These are phyloP conservation scores for Drymodes brunneopygia DNA, from an alignment of 2,113 vertebrate genomes.

Conservation along the genomic window DNA sequence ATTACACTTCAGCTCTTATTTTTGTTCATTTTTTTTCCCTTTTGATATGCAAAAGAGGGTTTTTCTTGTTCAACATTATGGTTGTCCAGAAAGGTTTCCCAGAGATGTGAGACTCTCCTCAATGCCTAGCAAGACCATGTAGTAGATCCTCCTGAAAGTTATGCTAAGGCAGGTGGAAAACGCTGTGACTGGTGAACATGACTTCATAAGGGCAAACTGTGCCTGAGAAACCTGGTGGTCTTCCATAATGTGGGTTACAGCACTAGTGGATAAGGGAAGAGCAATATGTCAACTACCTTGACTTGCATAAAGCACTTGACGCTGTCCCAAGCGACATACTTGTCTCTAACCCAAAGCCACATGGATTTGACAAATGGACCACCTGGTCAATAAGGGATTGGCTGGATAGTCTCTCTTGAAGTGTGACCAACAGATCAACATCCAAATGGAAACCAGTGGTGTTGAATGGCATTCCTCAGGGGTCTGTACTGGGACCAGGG, in stretches of 20 bases:
- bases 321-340: rapidly evolving
- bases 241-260: background rate
- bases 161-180: background rate
- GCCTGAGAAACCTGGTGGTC: background rate
- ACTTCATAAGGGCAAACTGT: background rate
- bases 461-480: background rate
- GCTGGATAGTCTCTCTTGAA: background rate
- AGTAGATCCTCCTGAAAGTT: background rate
- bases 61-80: background rate
- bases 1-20: background rate
- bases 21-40: background rate
- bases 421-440: rapidly evolving
- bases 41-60: background rate
- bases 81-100: background rate
- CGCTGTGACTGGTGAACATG: background rate
- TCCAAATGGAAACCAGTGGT: background rate
- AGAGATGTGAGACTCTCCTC: background rate
- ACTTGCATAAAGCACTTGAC: background rate
- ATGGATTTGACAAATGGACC: background rate
- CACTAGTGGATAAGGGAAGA: background rate
- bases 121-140: background rate
- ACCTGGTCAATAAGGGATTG: background rate
- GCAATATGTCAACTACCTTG: background rate
- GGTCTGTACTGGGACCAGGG: background rate
- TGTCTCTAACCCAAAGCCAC: background rate